Evolutionary conservation across 1,140 invertebrate species (phyloP).

Genomic region (Drosophila yakuba): DNA sequence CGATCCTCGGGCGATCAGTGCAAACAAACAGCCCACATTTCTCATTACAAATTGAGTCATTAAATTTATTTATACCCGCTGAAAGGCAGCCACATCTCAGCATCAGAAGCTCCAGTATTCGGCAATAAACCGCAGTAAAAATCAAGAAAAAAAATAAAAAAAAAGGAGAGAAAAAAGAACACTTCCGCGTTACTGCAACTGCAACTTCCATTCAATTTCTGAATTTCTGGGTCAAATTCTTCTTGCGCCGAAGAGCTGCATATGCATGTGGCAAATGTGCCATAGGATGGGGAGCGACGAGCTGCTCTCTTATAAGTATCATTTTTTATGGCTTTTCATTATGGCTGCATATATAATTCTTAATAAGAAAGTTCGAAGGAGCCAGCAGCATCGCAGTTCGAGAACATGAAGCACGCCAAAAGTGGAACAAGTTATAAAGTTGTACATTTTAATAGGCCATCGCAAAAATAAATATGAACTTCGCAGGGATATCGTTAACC

Average conservation of each 20-base stretch:
- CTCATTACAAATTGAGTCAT: constrained; percentile 83
- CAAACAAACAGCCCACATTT: constrained; percentile 66
- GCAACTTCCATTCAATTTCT: constrained; percentile 66
- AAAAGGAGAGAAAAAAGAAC: constrained; percentile 16
- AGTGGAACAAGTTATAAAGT: constrained; percentile 74
- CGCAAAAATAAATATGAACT: constrained; percentile 59
- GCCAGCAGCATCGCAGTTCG: constrained; percentile 2
- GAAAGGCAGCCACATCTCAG: constrained; percentile 55
- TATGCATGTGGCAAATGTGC: constrained; percentile 23
- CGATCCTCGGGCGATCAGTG: constrained; percentile 30
- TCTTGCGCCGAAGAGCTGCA: constrained; percentile 10
- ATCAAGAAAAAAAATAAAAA: not conserved
- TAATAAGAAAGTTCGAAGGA: constrained; percentile 64
- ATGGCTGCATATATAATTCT: constrained; percentile 75
- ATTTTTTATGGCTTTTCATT: constrained; percentile 82
- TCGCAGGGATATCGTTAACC: constrained; percentile 8
- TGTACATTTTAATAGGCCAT: constrained; percentile 77
- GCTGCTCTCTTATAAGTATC: constrained; percentile 65
- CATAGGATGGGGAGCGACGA: constrained; percentile 30
- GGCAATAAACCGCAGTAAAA: constrained; percentile 49
- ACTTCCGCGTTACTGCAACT: constrained; percentile 73
- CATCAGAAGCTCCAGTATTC: constrained; percentile 18
- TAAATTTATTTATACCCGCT: constrained; percentile 81
- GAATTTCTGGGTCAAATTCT: constrained; percentile 76
- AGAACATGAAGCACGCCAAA: constrained; percentile 17